These are phyloP conservation scores for Leptinotarsa peninsularis DNA, from an alignment of 2,888 invertebrate genomes.

Conservation along the genomic window DNA sequence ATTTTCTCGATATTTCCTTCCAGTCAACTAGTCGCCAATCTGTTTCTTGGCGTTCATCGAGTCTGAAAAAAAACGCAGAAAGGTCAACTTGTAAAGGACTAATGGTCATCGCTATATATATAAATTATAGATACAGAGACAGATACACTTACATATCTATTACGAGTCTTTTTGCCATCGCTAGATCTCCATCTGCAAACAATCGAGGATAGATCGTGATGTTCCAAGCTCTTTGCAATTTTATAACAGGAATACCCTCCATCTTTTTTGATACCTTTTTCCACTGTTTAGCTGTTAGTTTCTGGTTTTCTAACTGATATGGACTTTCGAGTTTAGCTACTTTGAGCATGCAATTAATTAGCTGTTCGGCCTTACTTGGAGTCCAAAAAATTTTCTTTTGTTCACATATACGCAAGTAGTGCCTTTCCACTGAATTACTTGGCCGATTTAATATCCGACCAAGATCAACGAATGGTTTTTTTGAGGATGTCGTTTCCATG, in stretches of 20 bases:
- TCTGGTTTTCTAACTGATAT: slow-evolving; percentile 43
- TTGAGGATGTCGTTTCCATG: slow-evolving; percentile 29
- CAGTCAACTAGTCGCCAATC: slow-evolving; percentile 52
- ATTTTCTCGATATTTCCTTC: slow-evolving; percentile 47
- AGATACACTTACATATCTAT: slow-evolving; percentile 43
- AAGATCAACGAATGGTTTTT: slow-evolving; percentile 41
- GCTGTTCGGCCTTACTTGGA: slow-evolving; percentile 34
- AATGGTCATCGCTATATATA: too few relatives aligned
- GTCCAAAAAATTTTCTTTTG: slow-evolving; percentile 42
- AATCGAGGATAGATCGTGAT: slow-evolving; percentile 47
- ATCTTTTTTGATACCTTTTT: slow-evolving; percentile 45
- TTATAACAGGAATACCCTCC: slow-evolving; percentile 41
- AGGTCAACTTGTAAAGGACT: too few relatives aligned
- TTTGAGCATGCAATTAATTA: slow-evolving; percentile 45
- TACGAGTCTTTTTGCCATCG: slow-evolving; percentile 37
- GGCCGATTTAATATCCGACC: slow-evolving; percentile 44
- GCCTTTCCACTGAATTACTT: slow-evolving; percentile 35
- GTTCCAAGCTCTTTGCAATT: slow-evolving; percentile 47
- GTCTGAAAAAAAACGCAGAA: slow-evolving; percentile 40
- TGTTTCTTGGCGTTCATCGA: slow-evolving; percentile 43
- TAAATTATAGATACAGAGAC: background rate
- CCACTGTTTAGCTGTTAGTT: slow-evolving; percentile 46
- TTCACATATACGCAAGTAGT: slow-evolving; percentile 24
- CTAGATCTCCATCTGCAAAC: slow-evolving; percentile 41
- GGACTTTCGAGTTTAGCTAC: slow-evolving; percentile 37